Percentiles rank a stretch among this genome's conserved stretches.
phyloP scores from a whole-genome alignment of 2,888 invertebrate species.

The Plagiodera versicolora region DNA sequence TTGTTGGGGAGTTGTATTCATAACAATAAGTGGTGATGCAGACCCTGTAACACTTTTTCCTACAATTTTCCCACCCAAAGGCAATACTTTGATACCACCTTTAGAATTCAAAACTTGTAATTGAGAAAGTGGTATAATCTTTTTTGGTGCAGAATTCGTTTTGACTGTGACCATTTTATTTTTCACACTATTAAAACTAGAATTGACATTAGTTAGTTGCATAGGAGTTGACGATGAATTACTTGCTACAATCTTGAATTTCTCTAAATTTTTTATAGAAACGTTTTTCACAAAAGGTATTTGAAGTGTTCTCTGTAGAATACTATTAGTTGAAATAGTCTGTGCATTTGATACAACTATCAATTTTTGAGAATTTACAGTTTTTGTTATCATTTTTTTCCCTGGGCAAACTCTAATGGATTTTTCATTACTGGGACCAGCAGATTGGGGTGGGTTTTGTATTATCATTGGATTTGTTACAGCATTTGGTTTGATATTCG shows the following conservation, averaged over 20 bases:
- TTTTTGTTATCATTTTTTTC: conserved; percentile 45
- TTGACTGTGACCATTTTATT: conserved; percentile 52
- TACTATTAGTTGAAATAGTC: conserved; percentile 49
- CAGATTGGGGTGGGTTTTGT: conserved; percentile 30
- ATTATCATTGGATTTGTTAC: conserved; percentile 37
- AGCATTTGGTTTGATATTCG: conserved; percentile 38
- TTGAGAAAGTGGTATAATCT: conserved; percentile 51
- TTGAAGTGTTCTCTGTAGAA: conserved; percentile 51
- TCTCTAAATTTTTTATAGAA: conserved; percentile 52
- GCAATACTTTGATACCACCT: conserved; percentile 52
- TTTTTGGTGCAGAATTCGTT: conserved; percentile 46
- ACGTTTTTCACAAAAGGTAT: conserved; percentile 53
- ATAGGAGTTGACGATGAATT: conserved; percentile 32
- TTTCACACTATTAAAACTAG: conserved; percentile 37
- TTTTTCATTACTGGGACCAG: conserved; percentile 40
- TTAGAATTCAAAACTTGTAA: conserved; percentile 53
- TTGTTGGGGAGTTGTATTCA: conserved; percentile 39
- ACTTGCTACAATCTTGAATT: conserved; percentile 52
- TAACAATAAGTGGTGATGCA: conserved; percentile 44
- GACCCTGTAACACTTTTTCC: conserved; percentile 44
- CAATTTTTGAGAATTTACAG: conserved; percentile 48
- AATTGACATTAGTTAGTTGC: conserved; percentile 35
- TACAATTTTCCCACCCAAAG: conserved; percentile 49
- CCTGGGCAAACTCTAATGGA: conserved; percentile 46
- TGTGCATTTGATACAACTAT: conserved; percentile 53